Evolutionary conservation across 1,140 invertebrate species (phyloP), one percentile per base, ranked within the genome.

Genomic region (Neoseiulus cucumeris): DNA sequence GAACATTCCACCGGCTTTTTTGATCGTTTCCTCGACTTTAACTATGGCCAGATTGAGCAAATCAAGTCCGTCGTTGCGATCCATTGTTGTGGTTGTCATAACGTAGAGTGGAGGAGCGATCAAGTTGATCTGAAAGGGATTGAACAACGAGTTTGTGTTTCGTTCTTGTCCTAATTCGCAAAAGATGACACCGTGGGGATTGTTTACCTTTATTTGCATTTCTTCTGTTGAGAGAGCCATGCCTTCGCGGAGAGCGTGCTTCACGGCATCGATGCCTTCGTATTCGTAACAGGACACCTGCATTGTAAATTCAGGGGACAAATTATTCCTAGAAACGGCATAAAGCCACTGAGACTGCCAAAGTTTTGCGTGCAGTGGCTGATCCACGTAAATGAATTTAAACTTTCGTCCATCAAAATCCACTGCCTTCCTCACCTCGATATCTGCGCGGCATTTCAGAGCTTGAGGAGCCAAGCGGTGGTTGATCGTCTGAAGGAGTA

Each of bases 211-310:
- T 69, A 98, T 93, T 7, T 91, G 91, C 77, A 98, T 83, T 69
- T 91, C 87, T 72, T 88, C 85, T 7, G 89, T 94, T 2, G 92
- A 94, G 42, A 91, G 80, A 64, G 86, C 84, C n/a, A 98, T 81
- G 2, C 96, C 96, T 73, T 88, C 82, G 75, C 84, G 87, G 2
- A 99, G 77, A 0, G 96, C 92, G 66, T 84, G 80, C 76, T 98
- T 98, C 0, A 99, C 93, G 42, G 96, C 96, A 81, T 98, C 94
- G 71, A 99, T 96, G 30, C 96, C 96, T 77, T 98, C 94, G 67
- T 80, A 81, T 4, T 89, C 92, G 73, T 95, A 99, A 78, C 94
- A 98, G 0, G 92, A 91, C 70, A 95, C 94, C 79, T 98, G 93
- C 72, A 99, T 90, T 74, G 98, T 80, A 75, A 72, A 14, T 4